These are phyloP conservation scores for Amblyopsis hoosieri DNA, from an alignment of 2,797 vertebrate species.

Conservation along the genomic window DNA sequence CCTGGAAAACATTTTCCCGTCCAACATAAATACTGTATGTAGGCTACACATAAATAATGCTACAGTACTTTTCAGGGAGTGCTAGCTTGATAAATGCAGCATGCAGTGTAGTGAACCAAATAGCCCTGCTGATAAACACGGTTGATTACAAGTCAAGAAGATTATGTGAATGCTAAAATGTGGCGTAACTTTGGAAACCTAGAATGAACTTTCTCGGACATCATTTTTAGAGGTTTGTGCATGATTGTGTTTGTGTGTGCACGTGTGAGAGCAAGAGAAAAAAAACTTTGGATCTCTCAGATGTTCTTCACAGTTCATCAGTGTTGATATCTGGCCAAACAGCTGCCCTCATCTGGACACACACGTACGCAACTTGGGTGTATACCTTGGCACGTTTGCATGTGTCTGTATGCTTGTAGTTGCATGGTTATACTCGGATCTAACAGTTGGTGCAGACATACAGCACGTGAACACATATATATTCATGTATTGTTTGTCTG, in stretches of 20 bases:
- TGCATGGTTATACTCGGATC: background rate
- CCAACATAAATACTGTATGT: too few species aligned
- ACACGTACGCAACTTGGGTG: background rate
- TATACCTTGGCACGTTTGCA: background rate
- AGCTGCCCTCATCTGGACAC: slow-evolving; percentile 78
- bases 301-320: slow-evolving; percentile 82
- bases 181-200: too few species aligned
- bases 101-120: too few species aligned
- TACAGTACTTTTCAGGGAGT: too few species aligned
- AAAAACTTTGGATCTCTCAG: slow-evolving; percentile 56
- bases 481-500: background rate
- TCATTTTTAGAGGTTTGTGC: too few species aligned
- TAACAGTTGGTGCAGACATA: background rate
- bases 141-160: too few species aligned
- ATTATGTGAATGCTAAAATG: too few species aligned
- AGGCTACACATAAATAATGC: too few species aligned
- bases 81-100: too few species aligned
- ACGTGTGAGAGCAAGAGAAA: slow-evolving; percentile 6
- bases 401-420: slow-evolving; percentile 17
- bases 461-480: background rate
- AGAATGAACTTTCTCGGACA: too few species aligned
- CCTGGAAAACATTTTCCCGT: too few species aligned
- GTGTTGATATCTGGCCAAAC: slow-evolving; percentile 82
- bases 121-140: too few species aligned
- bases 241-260: background rate